Conservation (phyloP, 2,888 invertebrate species). For the Rhagophthalmus giganteus region DNA sequence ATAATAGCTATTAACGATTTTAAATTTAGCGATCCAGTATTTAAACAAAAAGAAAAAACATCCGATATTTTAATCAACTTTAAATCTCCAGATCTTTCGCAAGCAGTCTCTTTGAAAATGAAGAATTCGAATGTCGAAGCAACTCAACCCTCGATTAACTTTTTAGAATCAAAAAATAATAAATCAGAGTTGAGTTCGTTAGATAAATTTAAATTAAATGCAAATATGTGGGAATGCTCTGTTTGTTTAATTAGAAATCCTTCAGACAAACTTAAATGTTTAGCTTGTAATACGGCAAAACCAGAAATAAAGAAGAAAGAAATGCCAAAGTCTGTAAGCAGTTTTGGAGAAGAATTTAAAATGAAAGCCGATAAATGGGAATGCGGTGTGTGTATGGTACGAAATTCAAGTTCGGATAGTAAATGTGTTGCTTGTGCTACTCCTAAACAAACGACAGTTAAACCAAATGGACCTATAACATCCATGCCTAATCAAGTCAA, state of each 20-base stretch:
- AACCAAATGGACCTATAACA: conserved; percentile 14
- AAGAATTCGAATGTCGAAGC: conserved; percentile 36
- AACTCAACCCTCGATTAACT: too few species aligned
- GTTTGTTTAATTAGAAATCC: conserved; percentile 65
- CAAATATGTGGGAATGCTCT: conserved; percentile 68
- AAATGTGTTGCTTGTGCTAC: conserved; percentile 64
- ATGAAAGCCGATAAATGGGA: conserved; percentile 57
- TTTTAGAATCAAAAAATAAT: conserved; percentile 1
- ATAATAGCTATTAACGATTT: conserved; percentile 59
- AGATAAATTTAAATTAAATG: conserved; percentile 58
- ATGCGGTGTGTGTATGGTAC: conserved; percentile 64
- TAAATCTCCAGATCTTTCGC: conserved; percentile 36
- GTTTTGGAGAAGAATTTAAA: conserved; percentile 40
- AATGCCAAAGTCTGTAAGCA: conserved; percentile 11
- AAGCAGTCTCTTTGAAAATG: conserved; percentile 14
- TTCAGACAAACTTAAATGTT: conserved; percentile 55
- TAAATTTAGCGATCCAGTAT: conserved; percentile 61
- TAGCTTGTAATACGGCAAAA: conserved; percentile 60
- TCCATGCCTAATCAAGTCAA: conserved; percentile 43
- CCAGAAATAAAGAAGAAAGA: not conserved
- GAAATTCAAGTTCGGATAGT: conserved; percentile 55
- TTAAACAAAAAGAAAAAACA: conserved; percentile 42
- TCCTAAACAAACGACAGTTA: conserved; percentile 51
- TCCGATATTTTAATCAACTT: conserved; percentile 41
- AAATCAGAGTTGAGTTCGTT: conserved; percentile 18